Conservation (phyloP, 2,113 vertebrate genomes). For the Coryphaenoides rupestris region DNA sequence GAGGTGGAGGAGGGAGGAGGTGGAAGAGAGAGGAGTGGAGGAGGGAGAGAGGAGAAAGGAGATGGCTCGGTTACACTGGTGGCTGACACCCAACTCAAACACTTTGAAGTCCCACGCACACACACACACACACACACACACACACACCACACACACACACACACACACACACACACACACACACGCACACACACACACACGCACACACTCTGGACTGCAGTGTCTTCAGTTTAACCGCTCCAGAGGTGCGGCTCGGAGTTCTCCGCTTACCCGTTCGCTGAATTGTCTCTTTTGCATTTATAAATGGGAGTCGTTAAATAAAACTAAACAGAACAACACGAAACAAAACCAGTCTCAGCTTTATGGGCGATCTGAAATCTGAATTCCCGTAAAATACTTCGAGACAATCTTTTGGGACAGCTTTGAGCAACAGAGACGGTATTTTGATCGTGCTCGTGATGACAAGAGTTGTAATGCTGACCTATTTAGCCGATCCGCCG, state of each 20-base stretch:
- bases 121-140: neutral
- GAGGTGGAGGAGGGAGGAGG: slow-evolving; percentile 43
- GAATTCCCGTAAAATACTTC: no score
- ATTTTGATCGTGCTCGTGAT: no score
- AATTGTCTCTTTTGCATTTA: no score
- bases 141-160: neutral
- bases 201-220: neutral
- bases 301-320: no score
- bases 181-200: neutral
- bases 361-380: no score
- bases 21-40: neutral
- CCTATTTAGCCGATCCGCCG: no score
- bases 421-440: no score
- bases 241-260: neutral
- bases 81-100: slow-evolving; percentile 35
- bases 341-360: no score
- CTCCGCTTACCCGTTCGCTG: no score
- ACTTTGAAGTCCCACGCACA: slow-evolving; percentile 8
- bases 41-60: slow-evolving; percentile 7
- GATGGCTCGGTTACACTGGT: slow-evolving; percentile 38
- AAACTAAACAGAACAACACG: no score
- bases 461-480: no score
- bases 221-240: slow-evolving; percentile 13
- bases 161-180: neutral
- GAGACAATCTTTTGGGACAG: no score